A percentile compares a stretch with the other conserved stretches of the same genome.
Conservation (phyloP, 2,113 vertebrate species). For the Fulmarus glacialis region DNA sequence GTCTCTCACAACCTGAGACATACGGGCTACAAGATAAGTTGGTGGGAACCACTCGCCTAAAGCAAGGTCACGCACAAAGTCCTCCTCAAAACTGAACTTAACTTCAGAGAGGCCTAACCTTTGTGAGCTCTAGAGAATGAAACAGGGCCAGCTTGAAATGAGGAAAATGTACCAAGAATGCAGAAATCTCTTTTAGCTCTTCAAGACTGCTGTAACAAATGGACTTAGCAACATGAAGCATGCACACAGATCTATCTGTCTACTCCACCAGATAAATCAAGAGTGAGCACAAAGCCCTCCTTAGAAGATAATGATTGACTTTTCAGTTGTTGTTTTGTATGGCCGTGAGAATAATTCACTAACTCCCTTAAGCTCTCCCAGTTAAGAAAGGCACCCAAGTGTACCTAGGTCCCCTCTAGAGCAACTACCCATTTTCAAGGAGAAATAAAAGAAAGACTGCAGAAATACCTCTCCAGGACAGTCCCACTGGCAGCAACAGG, state of each 20-base stretch:
- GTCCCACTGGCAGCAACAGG: conserved; percentile 85
- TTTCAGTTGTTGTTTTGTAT: neutral
- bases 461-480: conserved; percentile 91
- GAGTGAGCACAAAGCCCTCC: neutral
- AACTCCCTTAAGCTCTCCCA: neutral
- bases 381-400: neutral
- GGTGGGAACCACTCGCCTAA: neutral
- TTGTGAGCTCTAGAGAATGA: neutral
- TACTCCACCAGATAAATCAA: neutral
- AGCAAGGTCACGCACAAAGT: neutral
- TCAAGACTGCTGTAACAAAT: neutral
- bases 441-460: neutral
- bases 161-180: neutral
- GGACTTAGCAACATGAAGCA: neutral
- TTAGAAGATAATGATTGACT: neutral
- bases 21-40: fast-evolving
- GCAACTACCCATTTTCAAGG: neutral
- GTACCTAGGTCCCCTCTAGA: neutral
- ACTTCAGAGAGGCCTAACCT: neutral
- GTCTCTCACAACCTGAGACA: neutral
- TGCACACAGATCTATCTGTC: neutral
- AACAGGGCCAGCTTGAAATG: neutral
- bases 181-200: neutral
- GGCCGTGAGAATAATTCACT: neutral
- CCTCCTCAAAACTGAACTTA: neutral